Percentiles rank a stretch among this genome's conserved stretches.
These are phyloP conservation scores for Bruchidius siliquastri DNA, from an alignment of 2,888 invertebrate species.

Conservation along the genomic window DNA sequence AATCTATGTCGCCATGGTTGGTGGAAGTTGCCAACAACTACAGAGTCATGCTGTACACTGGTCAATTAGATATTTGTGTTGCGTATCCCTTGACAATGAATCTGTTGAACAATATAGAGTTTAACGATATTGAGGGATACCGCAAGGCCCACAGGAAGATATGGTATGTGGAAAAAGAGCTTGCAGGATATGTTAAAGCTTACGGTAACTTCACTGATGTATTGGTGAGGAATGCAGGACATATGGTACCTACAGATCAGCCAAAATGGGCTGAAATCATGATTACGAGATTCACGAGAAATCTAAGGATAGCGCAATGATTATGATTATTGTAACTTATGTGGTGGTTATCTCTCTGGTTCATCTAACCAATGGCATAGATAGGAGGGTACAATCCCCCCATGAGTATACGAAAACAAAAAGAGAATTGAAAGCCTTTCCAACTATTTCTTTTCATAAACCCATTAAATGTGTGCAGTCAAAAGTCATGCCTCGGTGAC, in stretches of 20 bases:
- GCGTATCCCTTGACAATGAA: conserved; percentile 78
- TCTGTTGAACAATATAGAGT: conserved; percentile 65
- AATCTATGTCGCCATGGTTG: conserved; percentile 1
- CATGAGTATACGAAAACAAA: too few species aligned
- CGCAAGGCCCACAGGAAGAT: conserved; percentile 57
- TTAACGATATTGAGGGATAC: conserved; percentile 61
- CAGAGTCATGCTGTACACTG: conserved; percentile 65
- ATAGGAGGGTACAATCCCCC: too few species aligned
- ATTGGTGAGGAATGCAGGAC: conserved; percentile 71
- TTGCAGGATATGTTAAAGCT: conserved; percentile 70
- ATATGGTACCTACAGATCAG: conserved; percentile 76
- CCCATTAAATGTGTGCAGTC: too few species aligned
- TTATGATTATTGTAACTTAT: background rate
- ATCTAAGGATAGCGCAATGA: conserved; percentile 9
- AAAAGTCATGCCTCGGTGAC: too few species aligned
- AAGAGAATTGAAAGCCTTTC: too few species aligned
- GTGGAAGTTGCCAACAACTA: background rate
- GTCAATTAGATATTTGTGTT: conserved; percentile 84
- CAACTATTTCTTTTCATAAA: too few species aligned
- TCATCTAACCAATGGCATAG: too few species aligned
- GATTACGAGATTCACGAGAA: conserved; percentile 45
- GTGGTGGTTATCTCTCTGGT: too few species aligned
- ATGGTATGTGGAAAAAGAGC: conserved; percentile 62
- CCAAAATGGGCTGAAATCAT: conserved; percentile 69
- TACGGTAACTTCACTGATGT: conserved; percentile 66